A percentile compares a stretch with the other conserved stretches of the same genome.
Evolutionary conservation across 2,113 vertebrate genomes (phyloP).

Genomic region (Syngnathus typhle): DNA sequence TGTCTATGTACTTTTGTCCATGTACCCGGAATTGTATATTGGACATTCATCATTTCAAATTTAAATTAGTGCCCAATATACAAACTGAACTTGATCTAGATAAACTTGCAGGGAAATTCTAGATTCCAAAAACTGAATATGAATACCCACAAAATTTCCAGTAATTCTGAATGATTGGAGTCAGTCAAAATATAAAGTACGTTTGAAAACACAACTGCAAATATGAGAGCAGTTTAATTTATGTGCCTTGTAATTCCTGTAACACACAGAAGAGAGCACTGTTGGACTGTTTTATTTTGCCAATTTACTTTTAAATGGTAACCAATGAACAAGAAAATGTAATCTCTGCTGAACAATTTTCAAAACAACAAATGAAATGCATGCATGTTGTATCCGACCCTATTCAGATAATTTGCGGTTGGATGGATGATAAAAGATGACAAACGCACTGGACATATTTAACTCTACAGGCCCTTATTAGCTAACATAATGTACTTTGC

Average conservation of each 20-base stretch:
- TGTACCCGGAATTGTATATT: too few species aligned
- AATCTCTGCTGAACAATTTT: neutral
- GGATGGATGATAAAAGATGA: neutral
- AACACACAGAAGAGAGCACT: slow-evolving; percentile 37
- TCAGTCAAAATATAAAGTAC: too few species aligned
- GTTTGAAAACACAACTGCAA: neutral
- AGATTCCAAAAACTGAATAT: neutral
- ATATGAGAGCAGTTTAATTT: neutral
- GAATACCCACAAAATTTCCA: neutral
- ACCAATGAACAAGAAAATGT: slow-evolving; percentile 8
- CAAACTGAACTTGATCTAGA: too few species aligned
- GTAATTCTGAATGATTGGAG: too few species aligned
- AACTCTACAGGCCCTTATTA: slow-evolving; percentile 19
- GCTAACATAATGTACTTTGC: slow-evolving; percentile 12
- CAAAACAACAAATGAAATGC: neutral
- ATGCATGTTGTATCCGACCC: slow-evolving; percentile 28
- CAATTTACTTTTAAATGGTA: neutral
- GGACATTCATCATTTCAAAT: too few species aligned
- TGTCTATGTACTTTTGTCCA: too few species aligned
- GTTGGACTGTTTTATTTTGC: slow-evolving; percentile 7
- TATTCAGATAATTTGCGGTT: too few species aligned
- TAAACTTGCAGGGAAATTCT: neutral
- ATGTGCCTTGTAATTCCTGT: slow-evolving; percentile 11
- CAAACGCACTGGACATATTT: slow-evolving; percentile 14
- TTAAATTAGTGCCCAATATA: too few species aligned